Evolutionary conservation across 2,113 vertebrate genomes (phyloP), one percentile per base, ranked within the genome.

Genomic region (Rhinichthys klamathensis): DNA sequence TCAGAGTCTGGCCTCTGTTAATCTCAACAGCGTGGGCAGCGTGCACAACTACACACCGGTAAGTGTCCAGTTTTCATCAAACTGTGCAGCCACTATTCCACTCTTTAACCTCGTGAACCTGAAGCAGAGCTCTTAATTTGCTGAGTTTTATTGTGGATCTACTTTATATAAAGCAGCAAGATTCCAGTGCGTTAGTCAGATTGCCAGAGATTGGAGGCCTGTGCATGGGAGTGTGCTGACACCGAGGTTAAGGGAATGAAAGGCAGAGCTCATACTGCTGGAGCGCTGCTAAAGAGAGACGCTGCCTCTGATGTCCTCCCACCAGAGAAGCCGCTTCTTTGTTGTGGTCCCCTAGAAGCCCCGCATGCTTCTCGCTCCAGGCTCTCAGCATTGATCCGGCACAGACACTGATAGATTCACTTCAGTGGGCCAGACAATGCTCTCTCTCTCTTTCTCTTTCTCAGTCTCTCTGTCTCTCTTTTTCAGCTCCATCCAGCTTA

Each of bases 1-100:
- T 92, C 96, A 97, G 95, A 97, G 97, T 92, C 95, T 97, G 92
- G 96, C 97, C 16, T 97, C 97, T 27, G 96, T 97, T 92, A 97
- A 96, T 93, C 95, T 97, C 92, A 97, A 97, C 94, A 97, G 96
- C 89, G 96, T 97, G 93, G 95, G 96, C 91, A 97, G 95, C 80
- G 96, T 97, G 80, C 96, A 97, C 95, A 96, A 95, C 92, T 97
- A 97, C 77, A 97, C 97, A 80, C 94, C 96, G 93, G 97, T 97
- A 95, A 96, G 94, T 75, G 18, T 32, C 54, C 2, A 23, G 8
- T 25, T 74, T 38, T 74, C 54, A 21, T 56, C 41, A 4, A 27
- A 38, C 32, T 74, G 25, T 27, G n/a, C 46, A 51, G 54, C 30
- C 76, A 38, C 54, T 18, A 38, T 76, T 44, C 21, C 41, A 6